Conservation (phyloP, 2,113 vertebrate genomes). For the Lepisosteus osseus region DNA sequence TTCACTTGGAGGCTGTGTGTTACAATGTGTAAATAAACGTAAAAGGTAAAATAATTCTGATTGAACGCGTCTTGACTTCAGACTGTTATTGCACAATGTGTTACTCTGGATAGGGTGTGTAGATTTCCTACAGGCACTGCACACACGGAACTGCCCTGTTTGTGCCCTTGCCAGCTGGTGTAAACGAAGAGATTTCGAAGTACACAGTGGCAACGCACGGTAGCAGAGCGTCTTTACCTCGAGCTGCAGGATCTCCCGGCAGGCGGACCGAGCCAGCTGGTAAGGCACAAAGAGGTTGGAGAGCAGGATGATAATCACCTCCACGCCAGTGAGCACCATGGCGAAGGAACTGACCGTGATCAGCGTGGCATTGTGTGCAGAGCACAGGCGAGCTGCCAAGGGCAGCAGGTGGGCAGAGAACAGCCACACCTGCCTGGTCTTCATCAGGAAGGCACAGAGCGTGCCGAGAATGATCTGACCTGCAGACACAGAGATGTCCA, state of each 20-base stretch:
- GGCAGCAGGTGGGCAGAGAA: conserved; percentile 73
- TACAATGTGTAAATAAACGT: no score
- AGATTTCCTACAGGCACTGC: no score
- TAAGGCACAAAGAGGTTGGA: conserved; percentile 66
- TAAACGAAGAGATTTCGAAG: no score
- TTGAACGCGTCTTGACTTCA: no score
- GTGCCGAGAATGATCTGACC: conserved; percentile 74
- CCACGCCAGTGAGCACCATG: conserved; percentile 50
- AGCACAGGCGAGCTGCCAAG: conserved; percentile 62
- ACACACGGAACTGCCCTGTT: no score
- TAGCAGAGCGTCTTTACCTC: conserved; percentile 53
- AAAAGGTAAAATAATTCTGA: no score
- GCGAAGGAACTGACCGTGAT: conserved; percentile 56
- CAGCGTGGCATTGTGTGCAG: conserved; percentile 46
- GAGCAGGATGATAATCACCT: conserved; percentile 53
- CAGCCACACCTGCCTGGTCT: conserved; percentile 70
- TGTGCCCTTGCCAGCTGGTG: no score
- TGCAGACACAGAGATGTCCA: conserved; percentile 30
- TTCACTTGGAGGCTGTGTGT: no score
- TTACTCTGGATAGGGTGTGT: no score
- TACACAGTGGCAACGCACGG: no score
- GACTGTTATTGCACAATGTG: no score
- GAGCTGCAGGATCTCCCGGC: conserved; percentile 56
- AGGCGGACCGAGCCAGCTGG: conserved; percentile 55
- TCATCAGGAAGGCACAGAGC: conserved; percentile 75